A percentile compares a stretch with the other conserved stretches of the same genome.
phyloP scores from a whole-genome alignment of 2,113 vertebrate genomes.

The Melanocharis versteri region DNA sequence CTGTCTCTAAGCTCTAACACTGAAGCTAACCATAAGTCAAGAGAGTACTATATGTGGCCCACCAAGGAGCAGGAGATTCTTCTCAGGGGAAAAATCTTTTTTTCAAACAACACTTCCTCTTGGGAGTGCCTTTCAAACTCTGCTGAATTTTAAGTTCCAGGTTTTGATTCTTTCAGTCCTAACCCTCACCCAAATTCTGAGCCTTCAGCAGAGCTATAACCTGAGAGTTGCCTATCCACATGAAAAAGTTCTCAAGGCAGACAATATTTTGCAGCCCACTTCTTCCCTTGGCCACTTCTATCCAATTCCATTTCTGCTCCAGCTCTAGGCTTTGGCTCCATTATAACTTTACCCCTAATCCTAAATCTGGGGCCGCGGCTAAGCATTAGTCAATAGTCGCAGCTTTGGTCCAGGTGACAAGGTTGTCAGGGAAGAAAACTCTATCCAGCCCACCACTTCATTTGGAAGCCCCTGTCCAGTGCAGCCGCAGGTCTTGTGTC shows the following conservation, averaged over 20 bases:
- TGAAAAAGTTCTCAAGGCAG: background rate
- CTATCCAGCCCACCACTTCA: background rate
- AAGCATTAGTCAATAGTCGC: accelerated
- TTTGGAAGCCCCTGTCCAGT: background rate
- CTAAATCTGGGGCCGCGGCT: accelerated
- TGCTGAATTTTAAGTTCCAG: background rate
- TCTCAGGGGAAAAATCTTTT: background rate
- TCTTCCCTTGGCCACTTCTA: background rate
- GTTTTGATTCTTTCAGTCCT: background rate
- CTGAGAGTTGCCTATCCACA: background rate
- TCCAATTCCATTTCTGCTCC: background rate
- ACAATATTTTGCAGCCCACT: background rate
- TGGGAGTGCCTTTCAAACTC: background rate
- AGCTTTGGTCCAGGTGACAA: background rate
- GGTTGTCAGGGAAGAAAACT: background rate
- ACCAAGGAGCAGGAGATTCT: background rate
- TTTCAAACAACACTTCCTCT: background rate
- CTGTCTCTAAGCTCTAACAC: background rate
- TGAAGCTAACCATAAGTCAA: background rate
- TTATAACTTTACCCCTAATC: background rate
- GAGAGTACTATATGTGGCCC: background rate
- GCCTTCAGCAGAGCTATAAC: background rate
- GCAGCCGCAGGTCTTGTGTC: background rate
- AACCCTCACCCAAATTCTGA: background rate
- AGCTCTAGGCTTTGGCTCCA: background rate